Percentiles rank a stretch among this genome's conserved stretches.
Conservation (phyloP, 2,888 invertebrate genomes). For the Ophion ellenae region DNA sequence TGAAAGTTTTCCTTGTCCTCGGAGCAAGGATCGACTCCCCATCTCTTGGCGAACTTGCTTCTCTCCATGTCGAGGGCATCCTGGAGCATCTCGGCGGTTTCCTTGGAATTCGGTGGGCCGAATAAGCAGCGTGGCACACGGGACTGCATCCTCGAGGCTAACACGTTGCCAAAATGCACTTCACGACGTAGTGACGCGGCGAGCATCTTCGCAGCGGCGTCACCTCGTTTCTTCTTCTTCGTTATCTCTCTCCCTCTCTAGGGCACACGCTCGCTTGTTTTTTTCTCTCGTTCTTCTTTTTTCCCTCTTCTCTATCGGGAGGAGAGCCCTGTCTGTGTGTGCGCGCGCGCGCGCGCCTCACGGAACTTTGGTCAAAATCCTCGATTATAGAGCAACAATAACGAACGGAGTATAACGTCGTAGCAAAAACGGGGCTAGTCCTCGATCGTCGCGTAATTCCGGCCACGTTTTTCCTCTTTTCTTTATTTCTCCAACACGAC, state of each 20-base stretch:
- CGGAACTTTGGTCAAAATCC: too few relatives aligned
- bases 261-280: conserved; percentile 25
- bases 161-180: conserved; percentile 77
- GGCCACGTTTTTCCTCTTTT: too few relatives aligned
- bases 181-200: conserved; percentile 79
- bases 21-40: conserved; percentile 85
- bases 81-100: conserved; percentile 86
- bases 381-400: too few relatives aligned
- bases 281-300: conserved; percentile 17
- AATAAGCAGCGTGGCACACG: conserved; percentile 85
- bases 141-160: conserved; percentile 76
- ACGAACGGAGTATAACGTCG: too few relatives aligned
- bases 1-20: conserved; percentile 80
- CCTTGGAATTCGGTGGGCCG: conserved; percentile 86
- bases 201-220: conserved; percentile 75
- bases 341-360: too few relatives aligned
- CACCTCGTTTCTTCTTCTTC: conserved; percentile 28
- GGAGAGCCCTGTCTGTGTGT: not conserved
- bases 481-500: too few relatives aligned
- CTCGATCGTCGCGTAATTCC: too few relatives aligned
- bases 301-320: conserved; percentile 11
- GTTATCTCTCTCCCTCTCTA: conserved; percentile 13
- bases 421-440: too few relatives aligned
- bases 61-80: conserved; percentile 86
- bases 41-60: conserved; percentile 86